phyloP scores from a whole-genome alignment of 2,888 invertebrate genomes.

The Alitta virens region DNA sequence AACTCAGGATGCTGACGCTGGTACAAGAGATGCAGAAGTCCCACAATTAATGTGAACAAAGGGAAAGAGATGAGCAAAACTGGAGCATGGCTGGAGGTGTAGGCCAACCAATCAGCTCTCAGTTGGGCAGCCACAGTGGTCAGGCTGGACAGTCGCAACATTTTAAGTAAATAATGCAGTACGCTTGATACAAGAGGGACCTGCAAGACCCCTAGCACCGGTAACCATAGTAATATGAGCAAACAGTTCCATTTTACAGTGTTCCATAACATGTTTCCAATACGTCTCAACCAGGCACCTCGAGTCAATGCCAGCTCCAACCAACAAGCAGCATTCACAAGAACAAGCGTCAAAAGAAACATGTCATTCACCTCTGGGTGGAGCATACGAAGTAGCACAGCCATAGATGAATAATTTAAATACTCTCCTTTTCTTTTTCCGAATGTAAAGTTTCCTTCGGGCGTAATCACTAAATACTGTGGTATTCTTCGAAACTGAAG shows the following conservation, averaged over 20 bases:
- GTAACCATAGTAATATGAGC: constrained; percentile 58
- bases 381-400: constrained; percentile 57
- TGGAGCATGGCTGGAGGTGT: constrained; percentile 22
- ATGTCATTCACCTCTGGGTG: constrained; percentile 62
- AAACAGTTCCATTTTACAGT: constrained; percentile 58
- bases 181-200: constrained; percentile 52
- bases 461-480: constrained; percentile 57
- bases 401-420: constrained; percentile 57
- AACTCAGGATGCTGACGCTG: not conserved
- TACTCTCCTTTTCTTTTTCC: constrained; percentile 56
- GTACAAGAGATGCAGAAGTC: constrained; percentile 26
- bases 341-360: constrained; percentile 58
- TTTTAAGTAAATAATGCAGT: constrained; percentile 46
- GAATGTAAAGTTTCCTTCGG: constrained; percentile 56
- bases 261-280: constrained; percentile 55
- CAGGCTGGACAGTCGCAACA: constrained; percentile 48
- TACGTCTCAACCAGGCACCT: constrained; percentile 45
- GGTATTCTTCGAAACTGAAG: constrained; percentile 37
- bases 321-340: constrained; percentile 58
- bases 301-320: constrained; percentile 57
- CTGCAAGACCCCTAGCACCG: constrained; percentile 57
- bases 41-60: constrained; percentile 35
- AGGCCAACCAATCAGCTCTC: constrained; percentile 43
- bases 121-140: constrained; percentile 44
- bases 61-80: constrained; percentile 41